These are phyloP conservation scores for Eospalax fontanierii DNA, from an alignment of 2,797 vertebrate species.

Conservation along the genomic window DNA sequence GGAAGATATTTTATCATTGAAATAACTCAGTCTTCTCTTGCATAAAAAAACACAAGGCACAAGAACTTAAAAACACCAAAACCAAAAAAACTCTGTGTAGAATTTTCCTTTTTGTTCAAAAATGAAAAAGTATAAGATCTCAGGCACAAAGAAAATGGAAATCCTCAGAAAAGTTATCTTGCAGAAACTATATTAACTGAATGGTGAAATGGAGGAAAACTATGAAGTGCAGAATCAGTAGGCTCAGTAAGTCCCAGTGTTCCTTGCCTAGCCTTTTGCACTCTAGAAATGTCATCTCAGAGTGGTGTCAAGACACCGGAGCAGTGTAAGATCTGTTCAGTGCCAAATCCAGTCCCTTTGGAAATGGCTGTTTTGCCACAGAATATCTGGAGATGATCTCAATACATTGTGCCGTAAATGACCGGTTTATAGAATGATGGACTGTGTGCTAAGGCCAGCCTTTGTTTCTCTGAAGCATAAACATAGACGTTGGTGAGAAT, in stretches of 20 bases:
- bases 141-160: neutral
- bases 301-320: no score
- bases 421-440: neutral
- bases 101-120: neutral
- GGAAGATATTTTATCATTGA: neutral
- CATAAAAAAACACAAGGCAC: neutral
- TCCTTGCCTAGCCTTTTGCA: fast-evolving
- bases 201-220: neutral
- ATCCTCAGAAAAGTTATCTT: neutral
- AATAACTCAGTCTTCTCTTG: neutral
- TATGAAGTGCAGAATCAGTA: no score
- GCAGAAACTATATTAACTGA: neutral
- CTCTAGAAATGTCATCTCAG: neutral
- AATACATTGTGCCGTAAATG: neutral
- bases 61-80: neutral
- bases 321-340: neutral
- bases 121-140: no score
- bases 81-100: neutral
- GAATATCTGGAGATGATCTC: neutral
- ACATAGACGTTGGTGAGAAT: neutral
- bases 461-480: neutral
- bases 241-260: fast-evolving
- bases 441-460: neutral
- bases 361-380: neutral
- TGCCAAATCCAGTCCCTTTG: neutral